These are phyloP conservation scores for Brienomyrus longianalis DNA, from an alignment of 2,113 vertebrate genomes.

Conservation along the genomic window DNA sequence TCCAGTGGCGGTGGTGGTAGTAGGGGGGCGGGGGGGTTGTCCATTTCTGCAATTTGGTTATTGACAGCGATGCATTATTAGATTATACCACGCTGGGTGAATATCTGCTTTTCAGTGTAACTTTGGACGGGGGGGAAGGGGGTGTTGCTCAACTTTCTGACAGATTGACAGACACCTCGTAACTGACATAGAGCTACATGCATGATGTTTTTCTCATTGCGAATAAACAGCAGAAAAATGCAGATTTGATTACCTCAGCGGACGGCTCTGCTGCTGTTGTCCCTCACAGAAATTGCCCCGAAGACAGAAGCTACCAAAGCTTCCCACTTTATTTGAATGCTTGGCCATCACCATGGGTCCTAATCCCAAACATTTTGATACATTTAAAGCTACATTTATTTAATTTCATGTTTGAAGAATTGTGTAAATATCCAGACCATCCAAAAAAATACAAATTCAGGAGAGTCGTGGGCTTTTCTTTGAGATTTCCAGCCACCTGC, in stretches of 20 bases:
- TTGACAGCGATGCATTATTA: constrained; percentile 43
- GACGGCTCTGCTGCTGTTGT: not conserved
- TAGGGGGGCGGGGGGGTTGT: not conserved
- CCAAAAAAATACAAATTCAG: not conserved
- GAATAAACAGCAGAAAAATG: constrained; percentile 5
- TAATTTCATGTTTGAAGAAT: not conserved
- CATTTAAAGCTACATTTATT: not conserved
- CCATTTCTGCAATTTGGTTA: constrained; percentile 32
- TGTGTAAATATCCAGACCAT: not conserved
- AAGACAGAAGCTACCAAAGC: not conserved
- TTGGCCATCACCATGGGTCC: not conserved
- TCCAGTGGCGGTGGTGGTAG: not conserved
- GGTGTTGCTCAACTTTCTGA: constrained; percentile 27
- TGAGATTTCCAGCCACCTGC: not conserved
- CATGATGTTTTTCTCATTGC: not conserved
- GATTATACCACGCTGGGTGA: constrained; percentile 42
- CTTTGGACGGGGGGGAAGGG: constrained; percentile 45
- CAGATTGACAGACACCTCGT: constrained; percentile 42
- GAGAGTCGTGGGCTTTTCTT: not conserved
- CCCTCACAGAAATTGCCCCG: not conserved
- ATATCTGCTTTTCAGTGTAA: constrained; percentile 53
- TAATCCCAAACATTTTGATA: not conserved
- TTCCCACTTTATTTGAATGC: constrained; percentile 25
- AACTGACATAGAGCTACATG: constrained; percentile 16
- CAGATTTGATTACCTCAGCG: not conserved